Percentiles rank a stretch among this genome's conserved stretches.
Evolutionary conservation across 2,888 invertebrate genomes (phyloP).

Genomic region (Blomia tropicalis): DNA sequence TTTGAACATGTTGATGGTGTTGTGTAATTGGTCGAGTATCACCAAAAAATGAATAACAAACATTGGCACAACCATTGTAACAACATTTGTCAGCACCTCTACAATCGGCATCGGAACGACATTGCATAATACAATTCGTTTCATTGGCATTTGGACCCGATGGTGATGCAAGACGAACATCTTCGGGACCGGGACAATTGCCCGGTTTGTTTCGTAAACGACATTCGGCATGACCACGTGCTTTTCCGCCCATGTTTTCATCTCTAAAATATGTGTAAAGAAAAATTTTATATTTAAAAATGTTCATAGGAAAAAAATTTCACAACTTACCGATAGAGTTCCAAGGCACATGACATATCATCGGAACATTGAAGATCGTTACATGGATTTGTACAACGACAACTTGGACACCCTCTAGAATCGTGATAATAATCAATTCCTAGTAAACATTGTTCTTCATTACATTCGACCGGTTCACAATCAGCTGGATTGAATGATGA

Average conservation of each 20-base stretch:
- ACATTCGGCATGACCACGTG: constrained; percentile 46
- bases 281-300: neutral
- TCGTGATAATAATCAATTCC: constrained; percentile 50
- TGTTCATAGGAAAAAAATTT: neutral
- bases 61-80: constrained; percentile 53
- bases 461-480: constrained; percentile 44
- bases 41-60: constrained; percentile 42
- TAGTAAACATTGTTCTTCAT: constrained; percentile 46
- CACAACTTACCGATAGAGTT: constrained; percentile 37
- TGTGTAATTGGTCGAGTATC: neutral
- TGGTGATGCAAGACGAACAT: constrained; percentile 24
- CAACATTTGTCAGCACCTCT: constrained; percentile 64
- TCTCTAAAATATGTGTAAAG: constrained; percentile 17
- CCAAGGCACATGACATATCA: constrained; percentile 52
- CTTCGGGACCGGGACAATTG: constrained; percentile 44
- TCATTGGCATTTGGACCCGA: constrained; percentile 31
- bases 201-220: constrained; percentile 49
- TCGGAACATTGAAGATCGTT: constrained; percentile 43
- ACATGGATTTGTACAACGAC: constrained; percentile 61
- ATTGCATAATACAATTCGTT: constrained; percentile 50
- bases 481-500: constrained; percentile 39
- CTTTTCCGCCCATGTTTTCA: constrained; percentile 35
- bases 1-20: neutral
- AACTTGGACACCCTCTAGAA: constrained; percentile 49
- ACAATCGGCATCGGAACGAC: constrained; percentile 65